These are phyloP conservation scores for Macropus fuliginosus DNA, from an alignment of 2,797 vertebrate species.

Conservation along the genomic window DNA sequence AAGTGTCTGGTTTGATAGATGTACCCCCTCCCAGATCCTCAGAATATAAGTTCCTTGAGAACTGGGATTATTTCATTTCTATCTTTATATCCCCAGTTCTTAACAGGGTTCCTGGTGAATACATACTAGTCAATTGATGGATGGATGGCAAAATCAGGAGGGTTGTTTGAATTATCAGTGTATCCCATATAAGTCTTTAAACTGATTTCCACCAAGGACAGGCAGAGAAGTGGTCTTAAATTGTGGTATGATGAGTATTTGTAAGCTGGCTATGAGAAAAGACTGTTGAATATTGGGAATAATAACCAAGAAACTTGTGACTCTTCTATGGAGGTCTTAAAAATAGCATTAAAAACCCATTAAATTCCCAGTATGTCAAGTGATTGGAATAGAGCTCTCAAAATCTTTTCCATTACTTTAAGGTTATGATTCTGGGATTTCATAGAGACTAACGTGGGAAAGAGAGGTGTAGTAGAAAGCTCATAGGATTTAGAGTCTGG, in stretches of 20 bases:
- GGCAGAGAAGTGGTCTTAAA: background rate
- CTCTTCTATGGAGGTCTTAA: background rate
- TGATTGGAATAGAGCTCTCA: background rate
- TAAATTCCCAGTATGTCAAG: background rate
- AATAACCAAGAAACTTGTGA: background rate
- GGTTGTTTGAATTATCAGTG: background rate
- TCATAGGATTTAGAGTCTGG: background rate
- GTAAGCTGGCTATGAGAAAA: accelerated
- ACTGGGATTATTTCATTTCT: background rate
- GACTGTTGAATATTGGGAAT: background rate
- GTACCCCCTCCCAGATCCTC: background rate
- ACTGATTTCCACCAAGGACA: background rate
- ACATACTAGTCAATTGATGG: background rate
- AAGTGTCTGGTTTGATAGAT: background rate
- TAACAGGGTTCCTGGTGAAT: background rate
- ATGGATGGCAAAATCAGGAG: background rate
- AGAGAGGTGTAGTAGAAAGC: background rate
- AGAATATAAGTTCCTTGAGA: background rate
- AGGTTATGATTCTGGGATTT: background rate
- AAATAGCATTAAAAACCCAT: background rate
- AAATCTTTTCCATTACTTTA: background rate
- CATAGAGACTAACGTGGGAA: background rate
- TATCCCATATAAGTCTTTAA: background rate
- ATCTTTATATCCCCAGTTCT: background rate
- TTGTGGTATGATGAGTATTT: accelerated